These are phyloP conservation scores for Sialia sialis DNA, from an alignment of 2,113 vertebrate species.

Conservation along the genomic window DNA sequence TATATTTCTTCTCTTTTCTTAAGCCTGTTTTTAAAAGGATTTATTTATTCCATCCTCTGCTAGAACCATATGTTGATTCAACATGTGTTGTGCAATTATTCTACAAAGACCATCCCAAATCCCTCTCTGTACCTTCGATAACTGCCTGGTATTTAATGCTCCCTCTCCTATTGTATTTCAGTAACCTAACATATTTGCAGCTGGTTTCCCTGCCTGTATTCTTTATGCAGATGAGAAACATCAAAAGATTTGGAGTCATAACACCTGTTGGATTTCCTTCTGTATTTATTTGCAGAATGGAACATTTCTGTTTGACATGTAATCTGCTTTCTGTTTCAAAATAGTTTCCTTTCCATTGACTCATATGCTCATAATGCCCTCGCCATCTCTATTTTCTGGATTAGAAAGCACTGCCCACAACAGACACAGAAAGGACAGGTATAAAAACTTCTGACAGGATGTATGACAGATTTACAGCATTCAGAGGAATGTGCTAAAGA, in stretches of 20 bases:
- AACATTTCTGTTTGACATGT: neutral
- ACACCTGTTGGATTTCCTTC: neutral
- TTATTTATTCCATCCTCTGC: neutral
- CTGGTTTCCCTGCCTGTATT: neutral
- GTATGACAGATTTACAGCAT: neutral
- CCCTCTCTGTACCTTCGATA: neutral
- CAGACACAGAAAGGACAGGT: neutral
- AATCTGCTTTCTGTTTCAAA: conserved; percentile 21
- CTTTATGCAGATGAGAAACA: conserved; percentile 14
- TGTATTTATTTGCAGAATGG: neutral
- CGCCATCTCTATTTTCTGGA: neutral
- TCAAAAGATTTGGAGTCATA: neutral
- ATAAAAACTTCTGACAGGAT: neutral
- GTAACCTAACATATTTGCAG: conserved; percentile 21
- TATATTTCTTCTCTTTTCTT: neutral
- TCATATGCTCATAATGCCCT: neutral
- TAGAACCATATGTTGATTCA: neutral
- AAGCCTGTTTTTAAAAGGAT: neutral
- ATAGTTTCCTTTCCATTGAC: neutral
- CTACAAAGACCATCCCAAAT: neutral
- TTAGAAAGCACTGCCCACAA: neutral
- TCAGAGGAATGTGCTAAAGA: neutral
- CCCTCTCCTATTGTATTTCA: neutral
- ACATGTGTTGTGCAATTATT: neutral
- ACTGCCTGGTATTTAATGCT: conserved; percentile 1